Evolutionary conservation across 2,888 invertebrate species (phyloP).

Genomic region (Trachelus iudaicus): DNA sequence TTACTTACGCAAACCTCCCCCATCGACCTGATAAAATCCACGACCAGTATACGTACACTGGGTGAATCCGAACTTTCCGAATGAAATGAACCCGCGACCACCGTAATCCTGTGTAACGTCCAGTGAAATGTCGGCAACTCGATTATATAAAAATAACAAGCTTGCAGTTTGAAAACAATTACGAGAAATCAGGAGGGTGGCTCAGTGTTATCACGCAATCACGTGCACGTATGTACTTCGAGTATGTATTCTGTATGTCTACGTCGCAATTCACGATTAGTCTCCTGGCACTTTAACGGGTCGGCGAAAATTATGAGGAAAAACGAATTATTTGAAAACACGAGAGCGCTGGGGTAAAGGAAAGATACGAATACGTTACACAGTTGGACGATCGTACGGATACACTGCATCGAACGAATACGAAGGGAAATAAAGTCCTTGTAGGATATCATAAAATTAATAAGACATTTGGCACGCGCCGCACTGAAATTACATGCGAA

Average conservation of each 20-base stretch:
- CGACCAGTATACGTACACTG: not conserved
- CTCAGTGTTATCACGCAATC: not conserved
- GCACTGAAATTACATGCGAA: not conserved
- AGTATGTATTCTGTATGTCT: not conserved
- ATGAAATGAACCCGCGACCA: not conserved
- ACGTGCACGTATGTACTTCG: not conserved
- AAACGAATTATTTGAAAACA: too few relatives aligned
- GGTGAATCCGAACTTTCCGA: not conserved
- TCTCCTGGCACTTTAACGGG: too few relatives aligned
- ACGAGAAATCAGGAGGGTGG: not conserved
- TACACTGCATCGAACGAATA: not conserved
- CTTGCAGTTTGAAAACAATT: not conserved
- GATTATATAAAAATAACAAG: not conserved
- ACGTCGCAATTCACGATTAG: too few relatives aligned
- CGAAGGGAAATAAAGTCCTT: not conserved
- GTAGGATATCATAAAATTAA: not conserved
- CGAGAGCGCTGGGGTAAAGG: not conserved
- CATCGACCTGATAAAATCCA: not conserved
- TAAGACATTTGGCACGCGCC: not conserved
- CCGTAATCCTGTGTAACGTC: not conserved
- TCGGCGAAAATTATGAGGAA: too few relatives aligned
- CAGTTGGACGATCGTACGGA: not conserved
- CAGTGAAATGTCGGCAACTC: not conserved
- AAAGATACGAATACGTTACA: not conserved
- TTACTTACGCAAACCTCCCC: not conserved